Evolutionary conservation across 35 echinoderm and acorn worm genomes (phyloP).

Genomic region (Ptychodera flava): DNA sequence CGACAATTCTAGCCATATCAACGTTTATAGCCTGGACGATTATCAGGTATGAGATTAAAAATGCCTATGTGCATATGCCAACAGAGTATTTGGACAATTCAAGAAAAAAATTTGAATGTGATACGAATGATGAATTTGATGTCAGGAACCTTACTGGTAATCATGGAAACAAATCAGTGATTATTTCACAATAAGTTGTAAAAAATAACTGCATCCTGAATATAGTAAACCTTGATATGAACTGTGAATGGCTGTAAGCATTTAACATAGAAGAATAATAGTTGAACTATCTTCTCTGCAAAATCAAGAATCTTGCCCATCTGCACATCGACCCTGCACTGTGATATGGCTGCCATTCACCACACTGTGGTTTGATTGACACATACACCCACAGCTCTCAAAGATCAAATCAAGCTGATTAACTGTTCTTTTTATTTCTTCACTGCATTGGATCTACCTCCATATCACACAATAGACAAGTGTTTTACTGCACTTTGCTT

Average conservation of each 20-base stretch:
- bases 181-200: too few relatives aligned
- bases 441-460: too few relatives aligned
- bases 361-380: neutral
- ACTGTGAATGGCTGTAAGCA: too few relatives aligned
- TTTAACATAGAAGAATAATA: too few relatives aligned
- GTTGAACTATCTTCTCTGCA: too few relatives aligned
- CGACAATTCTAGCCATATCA: neutral
- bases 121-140: neutral
- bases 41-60: conserved; percentile 5
- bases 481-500: too few relatives aligned
- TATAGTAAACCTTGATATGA: too few relatives aligned
- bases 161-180: neutral
- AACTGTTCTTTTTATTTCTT: neutral
- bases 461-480: too few relatives aligned
- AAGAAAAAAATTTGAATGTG: neutral
- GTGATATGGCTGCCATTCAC: neutral
- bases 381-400: neutral
- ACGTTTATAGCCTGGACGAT: neutral
- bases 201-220: too few relatives aligned
- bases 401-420: neutral
- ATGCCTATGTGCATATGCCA: too few relatives aligned
- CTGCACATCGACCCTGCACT: neutral
- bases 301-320: too few relatives aligned
- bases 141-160: neutral
- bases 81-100: neutral